Evolutionary conservation across 2,888 invertebrate species (phyloP).

Genomic region (Epistrophe grossulariae): DNA sequence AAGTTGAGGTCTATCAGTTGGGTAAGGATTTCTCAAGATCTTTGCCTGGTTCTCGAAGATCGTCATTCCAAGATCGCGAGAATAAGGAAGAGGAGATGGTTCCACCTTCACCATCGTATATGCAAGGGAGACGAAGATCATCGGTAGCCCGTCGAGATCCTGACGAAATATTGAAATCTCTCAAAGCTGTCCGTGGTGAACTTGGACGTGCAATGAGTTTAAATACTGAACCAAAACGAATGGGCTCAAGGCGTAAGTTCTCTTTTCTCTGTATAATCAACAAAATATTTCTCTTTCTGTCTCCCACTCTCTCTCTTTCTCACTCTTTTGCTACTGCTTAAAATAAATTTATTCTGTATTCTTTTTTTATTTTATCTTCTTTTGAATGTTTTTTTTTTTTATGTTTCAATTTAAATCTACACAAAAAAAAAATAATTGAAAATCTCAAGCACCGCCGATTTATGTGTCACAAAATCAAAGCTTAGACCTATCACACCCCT

Average conservation of each 20-base stretch:
- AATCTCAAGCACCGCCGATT: conserved; percentile 81
- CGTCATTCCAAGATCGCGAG: conserved; percentile 91
- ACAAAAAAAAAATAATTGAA: conserved; percentile 20
- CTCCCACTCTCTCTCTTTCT: conserved; percentile 53
- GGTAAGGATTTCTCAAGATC: conserved; percentile 94
- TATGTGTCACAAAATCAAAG: conserved; percentile 84
- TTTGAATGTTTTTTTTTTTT: conserved; percentile 48
- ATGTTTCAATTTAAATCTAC: conserved; percentile 16
- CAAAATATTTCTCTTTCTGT: conserved; percentile 6
- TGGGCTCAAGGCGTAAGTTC: conserved; percentile 89
- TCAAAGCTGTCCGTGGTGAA: conserved; percentile 93
- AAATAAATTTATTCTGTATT: conserved; percentile 50
- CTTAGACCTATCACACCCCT: conserved; percentile 83
- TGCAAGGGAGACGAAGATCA: conserved; percentile 90
- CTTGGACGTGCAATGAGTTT: conserved; percentile 93
- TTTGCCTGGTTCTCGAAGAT: conserved; percentile 92
- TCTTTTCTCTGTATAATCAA: background rate
- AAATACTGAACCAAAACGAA: conserved; percentile 86
- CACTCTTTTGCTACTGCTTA: conserved; percentile 75
- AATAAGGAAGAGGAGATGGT: conserved; percentile 85
- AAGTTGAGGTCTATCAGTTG: conserved; percentile 93
- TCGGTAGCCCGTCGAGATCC: conserved; percentile 93
- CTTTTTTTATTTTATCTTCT: conserved; percentile 69
- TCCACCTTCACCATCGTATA: conserved; percentile 85
- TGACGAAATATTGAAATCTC: conserved; percentile 91